phyloP scores from a whole-genome alignment of 2,888 invertebrate species.

The Augiades crinisus region DNA sequence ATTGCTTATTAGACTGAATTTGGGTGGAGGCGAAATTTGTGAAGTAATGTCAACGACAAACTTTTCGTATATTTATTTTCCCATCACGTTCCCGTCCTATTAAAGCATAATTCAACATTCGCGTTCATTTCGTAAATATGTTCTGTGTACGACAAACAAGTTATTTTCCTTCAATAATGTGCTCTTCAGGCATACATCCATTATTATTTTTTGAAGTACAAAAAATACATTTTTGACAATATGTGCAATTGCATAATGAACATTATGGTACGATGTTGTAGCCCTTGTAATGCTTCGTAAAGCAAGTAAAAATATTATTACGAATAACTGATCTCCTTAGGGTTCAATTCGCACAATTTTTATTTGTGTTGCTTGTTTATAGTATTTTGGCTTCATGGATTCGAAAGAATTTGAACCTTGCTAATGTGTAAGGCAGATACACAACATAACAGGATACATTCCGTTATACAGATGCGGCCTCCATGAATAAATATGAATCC shows the following conservation, averaged over 20 bases:
- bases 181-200: too few relatives aligned
- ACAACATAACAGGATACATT: slow-evolving; percentile 7
- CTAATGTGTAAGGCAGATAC: slow-evolving; percentile 5
- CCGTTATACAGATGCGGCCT: slow-evolving; percentile 17
- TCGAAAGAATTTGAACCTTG: too few relatives aligned
- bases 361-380: background rate
- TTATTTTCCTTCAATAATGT: background rate
- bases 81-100: slow-evolving; percentile 3
- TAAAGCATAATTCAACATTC: background rate
- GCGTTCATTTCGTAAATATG: background rate
- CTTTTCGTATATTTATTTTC: background rate
- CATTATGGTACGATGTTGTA: too few relatives aligned
- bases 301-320: too few relatives aligned
- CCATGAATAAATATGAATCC: slow-evolving; percentile 25
- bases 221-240: too few relatives aligned
- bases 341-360: background rate
- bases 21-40: background rate
- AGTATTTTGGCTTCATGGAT: too few relatives aligned
- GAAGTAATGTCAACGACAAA: slow-evolving; percentile 1
- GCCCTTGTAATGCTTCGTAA: too few relatives aligned
- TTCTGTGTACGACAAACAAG: background rate
- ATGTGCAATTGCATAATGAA: too few relatives aligned
- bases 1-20: background rate
- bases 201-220: too few relatives aligned
- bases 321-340: too few relatives aligned